Percentiles rank a stretch among this genome's conserved stretches.
phyloP scores from a whole-genome alignment of 1,140 invertebrate species.

The Maconellicoccus hirsutus region DNA sequence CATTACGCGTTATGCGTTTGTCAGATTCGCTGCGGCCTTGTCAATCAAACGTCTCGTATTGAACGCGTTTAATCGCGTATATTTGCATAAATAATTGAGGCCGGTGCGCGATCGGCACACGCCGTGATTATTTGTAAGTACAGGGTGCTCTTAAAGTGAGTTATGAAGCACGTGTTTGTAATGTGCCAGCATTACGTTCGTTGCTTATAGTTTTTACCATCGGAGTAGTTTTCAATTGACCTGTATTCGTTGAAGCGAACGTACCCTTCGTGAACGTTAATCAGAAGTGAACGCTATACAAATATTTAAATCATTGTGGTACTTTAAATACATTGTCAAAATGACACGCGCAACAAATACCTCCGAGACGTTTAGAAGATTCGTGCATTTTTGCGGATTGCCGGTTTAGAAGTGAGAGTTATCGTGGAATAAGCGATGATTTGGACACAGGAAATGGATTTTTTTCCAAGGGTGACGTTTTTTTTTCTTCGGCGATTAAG shows the following conservation, averaged over 20 bases:
- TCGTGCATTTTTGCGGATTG: background rate
- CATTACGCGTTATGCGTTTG: background rate
- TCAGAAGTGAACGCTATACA: slow-evolving; percentile 1
- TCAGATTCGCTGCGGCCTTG: background rate
- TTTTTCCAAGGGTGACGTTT: background rate
- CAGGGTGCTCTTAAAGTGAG: background rate
- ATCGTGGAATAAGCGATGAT: background rate
- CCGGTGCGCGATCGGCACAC: background rate
- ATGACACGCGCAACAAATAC: background rate
- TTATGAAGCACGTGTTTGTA: background rate
- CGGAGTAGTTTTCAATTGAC: background rate
- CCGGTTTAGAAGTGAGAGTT: background rate
- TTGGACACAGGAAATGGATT: background rate
- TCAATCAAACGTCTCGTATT: background rate
- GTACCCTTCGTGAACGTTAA: background rate
- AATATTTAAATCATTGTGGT: background rate
- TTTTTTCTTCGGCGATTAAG: background rate
- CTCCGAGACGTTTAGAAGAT: background rate
- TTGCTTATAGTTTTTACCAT: background rate
- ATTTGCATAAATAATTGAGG: slow-evolving; percentile 2
- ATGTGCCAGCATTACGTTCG: background rate
- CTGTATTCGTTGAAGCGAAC: background rate
- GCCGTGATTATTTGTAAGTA: background rate
- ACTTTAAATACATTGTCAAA: background rate
- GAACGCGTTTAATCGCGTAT: background rate